Evolutionary conservation across 2,113 vertebrate genomes (phyloP), one percentile per base, ranked within the genome.

Genomic region (Odontesthes bonariensis): DNA sequence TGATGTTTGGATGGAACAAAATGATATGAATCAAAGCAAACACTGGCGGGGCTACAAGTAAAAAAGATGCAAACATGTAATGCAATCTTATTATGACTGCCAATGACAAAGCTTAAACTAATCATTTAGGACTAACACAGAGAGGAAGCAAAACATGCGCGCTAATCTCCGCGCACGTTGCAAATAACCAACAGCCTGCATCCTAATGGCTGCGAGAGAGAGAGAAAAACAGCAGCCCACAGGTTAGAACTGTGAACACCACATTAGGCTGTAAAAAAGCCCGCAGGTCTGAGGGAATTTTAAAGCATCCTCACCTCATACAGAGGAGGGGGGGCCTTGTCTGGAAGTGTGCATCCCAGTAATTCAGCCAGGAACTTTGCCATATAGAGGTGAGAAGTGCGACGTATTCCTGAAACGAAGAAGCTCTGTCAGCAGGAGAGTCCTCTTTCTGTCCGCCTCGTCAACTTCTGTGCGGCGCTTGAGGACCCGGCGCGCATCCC

Each of bases 351-450:
- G 86, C 95, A 96, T 84, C 94, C 94, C 89, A 95, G 90, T 57
- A 96, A 90, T 85, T 94, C 95, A 19, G 94, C 85, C 63, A 96
- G 92, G 92, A 96, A 96, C 95, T 95, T 96, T 92, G 95, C 95
- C 95, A 96, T 96, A 86, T 49, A 91, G 83, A 68, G 11, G 14
- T 7, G 44, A 46, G 64, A 31, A 46, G 22, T 31, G 20, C 8
- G 22, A 12, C 46, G 27, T 55, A 55, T 46, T 44, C 86, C 64
- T 10, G 23, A 69, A 23, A 22, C 1, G 20, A 16, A 13, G 44
- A 35, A 23, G 22, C 23, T 12, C 33, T 16, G 75, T 76, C 86
- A 83, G 72, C 59, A 76, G 71, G 74, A 66, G 65, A 19, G 11
- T 71, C 57, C 35, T 42, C 55, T 5, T 19, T 13, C 44, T 1